These are phyloP conservation scores for Chrysemys picta DNA, from an alignment of 2,113 vertebrate genomes.

Conservation along the genomic window DNA sequence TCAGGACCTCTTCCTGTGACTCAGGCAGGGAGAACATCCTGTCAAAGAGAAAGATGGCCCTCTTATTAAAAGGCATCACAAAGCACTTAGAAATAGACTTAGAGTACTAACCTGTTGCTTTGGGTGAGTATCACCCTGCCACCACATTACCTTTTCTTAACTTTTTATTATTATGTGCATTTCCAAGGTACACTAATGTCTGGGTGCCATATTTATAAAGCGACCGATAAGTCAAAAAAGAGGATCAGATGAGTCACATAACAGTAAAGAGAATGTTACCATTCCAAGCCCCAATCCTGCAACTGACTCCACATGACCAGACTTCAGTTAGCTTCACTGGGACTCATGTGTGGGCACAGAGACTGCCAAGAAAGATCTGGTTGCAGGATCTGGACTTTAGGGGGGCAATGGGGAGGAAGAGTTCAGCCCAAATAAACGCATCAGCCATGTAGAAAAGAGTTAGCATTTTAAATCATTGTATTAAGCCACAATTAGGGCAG, in stretches of 20 bases:
- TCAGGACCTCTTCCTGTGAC: neutral
- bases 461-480: neutral
- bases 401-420: neutral
- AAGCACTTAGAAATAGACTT: neutral
- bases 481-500: neutral
- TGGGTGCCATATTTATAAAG: neutral
- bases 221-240: neutral
- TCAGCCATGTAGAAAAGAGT: neutral
- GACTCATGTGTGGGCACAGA: neutral
- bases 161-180: neutral
- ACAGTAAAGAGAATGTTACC: neutral
- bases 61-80: neutral
- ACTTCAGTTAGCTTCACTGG: constrained; percentile 5
- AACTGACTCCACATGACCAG: neutral
- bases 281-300: neutral
- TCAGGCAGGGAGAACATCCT: neutral
- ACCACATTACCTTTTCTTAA: neutral
- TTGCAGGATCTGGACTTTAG: neutral
- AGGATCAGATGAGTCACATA: accelerated
- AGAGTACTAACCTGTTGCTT: neutral
- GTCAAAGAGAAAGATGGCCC: neutral
- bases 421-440: neutral
- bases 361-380: neutral
- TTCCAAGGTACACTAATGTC: neutral
- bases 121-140: neutral